Evolutionary conservation across 2,888 invertebrate species (phyloP), one percentile per base, ranked within the genome.

Genomic region (Limnephilus marmoratus): DNA sequence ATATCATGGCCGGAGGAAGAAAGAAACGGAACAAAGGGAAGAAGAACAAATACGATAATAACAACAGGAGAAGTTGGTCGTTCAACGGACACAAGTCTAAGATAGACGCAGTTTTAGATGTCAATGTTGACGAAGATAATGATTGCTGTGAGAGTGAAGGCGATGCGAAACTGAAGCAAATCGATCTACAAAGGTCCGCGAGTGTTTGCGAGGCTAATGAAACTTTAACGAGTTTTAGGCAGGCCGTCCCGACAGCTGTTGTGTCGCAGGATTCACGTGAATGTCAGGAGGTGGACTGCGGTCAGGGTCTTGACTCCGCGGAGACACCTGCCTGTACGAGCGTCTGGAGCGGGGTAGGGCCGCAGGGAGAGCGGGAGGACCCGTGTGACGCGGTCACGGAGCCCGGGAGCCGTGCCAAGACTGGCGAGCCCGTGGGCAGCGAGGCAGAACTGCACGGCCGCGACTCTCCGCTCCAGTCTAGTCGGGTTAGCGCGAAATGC

Each of bases 1-100:
- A 94, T 85, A 96, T 96, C 86, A 96, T 96, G 96, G 96, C 96
- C 37, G 96, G 96, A 0, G 96, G 96, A 93, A 94, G 95, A 81
- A 92, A 91, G 88, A 87, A 87, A 24, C 95, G 94, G 91, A 95
- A 95, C 41, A 95, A 95, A 93, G 95, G 90, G 9, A 92, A 92
- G 18, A 93, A 95, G 92, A 95, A 95, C 24, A 90, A 85, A 85
- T 29, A 29, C 29, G 82, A 81, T 2, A 92, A 90, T 7, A 88
- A 90, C 41, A 90, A 91, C 34, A 81, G 91, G 13, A 93, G 91
- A 88, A 93, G 92, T 49, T 93, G 93, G 93, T 93, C 93, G n/a
- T 93, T 93, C 80, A 92, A 91, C 49, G 90, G 92, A 9, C 81
- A 90, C 13, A 92, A 91, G 68, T 83, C 90, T 12, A 92, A 92